Conservation (phyloP, 2,113 vertebrate species). For the Coregonus clupeaformis region DNA sequence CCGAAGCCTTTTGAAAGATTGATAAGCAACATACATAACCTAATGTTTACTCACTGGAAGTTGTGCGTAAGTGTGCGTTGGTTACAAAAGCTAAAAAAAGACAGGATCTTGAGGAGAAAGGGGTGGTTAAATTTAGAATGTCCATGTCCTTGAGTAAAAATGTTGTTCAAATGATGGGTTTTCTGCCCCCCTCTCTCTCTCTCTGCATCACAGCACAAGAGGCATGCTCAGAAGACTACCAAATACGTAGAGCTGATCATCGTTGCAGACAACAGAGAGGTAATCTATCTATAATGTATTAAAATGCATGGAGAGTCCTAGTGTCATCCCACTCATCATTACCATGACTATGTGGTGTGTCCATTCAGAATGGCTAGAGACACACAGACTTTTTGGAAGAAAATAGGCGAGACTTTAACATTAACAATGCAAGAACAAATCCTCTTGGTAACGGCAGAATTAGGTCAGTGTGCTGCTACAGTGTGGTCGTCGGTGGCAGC, state of each 20-base stretch:
- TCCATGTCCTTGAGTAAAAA: not conserved
- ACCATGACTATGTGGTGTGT: no score
- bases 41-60: not conserved
- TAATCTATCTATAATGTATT: slow-evolving; percentile 59
- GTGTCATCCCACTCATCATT: no score
- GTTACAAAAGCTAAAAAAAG: not conserved
- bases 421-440: slow-evolving; percentile 12
- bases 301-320: no score
- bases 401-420: not conserved
- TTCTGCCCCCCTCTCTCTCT: not conserved
- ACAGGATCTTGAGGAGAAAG: not conserved
- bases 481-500: slow-evolving; percentile 49
- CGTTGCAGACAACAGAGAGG: slow-evolving; percentile 97
- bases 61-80: not conserved
- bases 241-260: slow-evolving; percentile 98
- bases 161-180: not conserved
- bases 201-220: slow-evolving; percentile 81
- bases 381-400: not conserved
- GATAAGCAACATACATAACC: not conserved
- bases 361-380: not conserved
- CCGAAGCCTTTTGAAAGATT: slow-evolving; percentile 12
- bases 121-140: slow-evolving; percentile 14
- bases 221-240: slow-evolving; percentile 86
- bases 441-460: slow-evolving; percentile 45
- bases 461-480: slow-evolving; percentile 55